Evolutionary conservation across 2,888 invertebrate species (phyloP), one percentile per base, ranked within the genome.

Genomic region (Lithophane leautieri): DNA sequence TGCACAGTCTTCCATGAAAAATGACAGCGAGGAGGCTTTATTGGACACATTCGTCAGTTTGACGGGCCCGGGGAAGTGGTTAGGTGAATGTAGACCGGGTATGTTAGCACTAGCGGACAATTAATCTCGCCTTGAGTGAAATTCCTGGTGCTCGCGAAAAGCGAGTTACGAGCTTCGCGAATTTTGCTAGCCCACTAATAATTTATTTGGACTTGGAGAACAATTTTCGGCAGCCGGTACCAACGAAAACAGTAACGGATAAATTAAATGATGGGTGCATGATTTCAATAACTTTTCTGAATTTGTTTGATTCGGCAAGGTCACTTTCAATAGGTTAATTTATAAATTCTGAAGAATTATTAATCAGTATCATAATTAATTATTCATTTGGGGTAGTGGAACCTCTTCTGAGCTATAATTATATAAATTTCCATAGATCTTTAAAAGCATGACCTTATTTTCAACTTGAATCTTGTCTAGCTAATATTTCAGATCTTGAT

Each of bases 31-130:
- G 56, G 60, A 76, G 63, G 75, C 76, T 73, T 82, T 86, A 86
- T 87, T 86, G 74, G 73, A 81, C 72, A 62, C 77, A 86, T 86
- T 76, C 63, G 80, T 86, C 88, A 81, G 84, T 76, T 80, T 83
- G 86, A 76, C 76, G 58, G 61, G 69, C 47, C 62, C 58, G 65
- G 78, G 80, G 54, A 78, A 79, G 73, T 77, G 34, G 86, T 70
- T 67, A 79, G 67, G 73, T 81, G 69, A 78, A 80, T 76, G 50
- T 73, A 67, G 65, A 60, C 79, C 77, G 63, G 70, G 70, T 80
- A 70, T 81, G 76, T 75, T 71, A 60, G 67, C 73, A 78, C 73
- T 73, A 78, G 67, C 19, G 22, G 34, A 74, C 70, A 79, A 85
- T 86, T 83, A 81, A 86, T 86, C 80, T 87, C 66, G 62, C 58